These are phyloP conservation scores for Axis porcinus DNA, from an alignment of 2,113 vertebrate genomes.

Conservation along the genomic window DNA sequence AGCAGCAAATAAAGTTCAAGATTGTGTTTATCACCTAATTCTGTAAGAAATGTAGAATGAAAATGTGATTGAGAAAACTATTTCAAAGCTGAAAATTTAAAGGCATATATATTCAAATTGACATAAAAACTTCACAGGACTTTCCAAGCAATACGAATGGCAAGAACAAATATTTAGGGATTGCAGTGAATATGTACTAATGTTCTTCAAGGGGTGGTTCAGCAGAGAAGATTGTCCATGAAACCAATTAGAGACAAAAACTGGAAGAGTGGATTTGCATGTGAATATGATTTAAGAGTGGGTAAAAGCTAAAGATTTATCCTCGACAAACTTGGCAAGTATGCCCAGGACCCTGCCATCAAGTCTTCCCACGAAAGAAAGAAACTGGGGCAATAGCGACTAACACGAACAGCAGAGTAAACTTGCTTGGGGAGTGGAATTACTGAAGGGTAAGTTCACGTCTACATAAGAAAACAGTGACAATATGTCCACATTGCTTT, in stretches of 20 bases:
- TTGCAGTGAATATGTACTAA: background rate
- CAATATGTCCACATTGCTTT: background rate
- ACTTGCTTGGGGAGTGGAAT: background rate
- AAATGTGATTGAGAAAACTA: background rate
- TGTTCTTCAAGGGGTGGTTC: background rate
- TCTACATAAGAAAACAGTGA: background rate
- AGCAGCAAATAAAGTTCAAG: background rate
- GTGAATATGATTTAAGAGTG: background rate
- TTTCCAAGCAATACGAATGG: background rate
- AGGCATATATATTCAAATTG: background rate
- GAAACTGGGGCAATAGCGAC: background rate
- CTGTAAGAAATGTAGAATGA: background rate
- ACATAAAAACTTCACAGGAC: background rate
- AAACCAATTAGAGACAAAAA: background rate
- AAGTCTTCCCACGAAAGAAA: background rate
- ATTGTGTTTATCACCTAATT: background rate
- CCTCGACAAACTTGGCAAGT: background rate
- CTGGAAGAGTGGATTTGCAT: background rate
- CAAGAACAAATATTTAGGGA: background rate
- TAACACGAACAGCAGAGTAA: background rate
- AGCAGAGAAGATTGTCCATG: background rate
- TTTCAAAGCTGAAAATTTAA: background rate
- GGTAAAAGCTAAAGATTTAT: background rate
- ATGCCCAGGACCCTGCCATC: background rate
- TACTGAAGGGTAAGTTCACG: background rate